Percentiles rank a stretch among this genome's conserved stretches.
Evolutionary conservation across 2,113 vertebrate genomes (phyloP).

Genomic region (Tonatia bakeri): DNA sequence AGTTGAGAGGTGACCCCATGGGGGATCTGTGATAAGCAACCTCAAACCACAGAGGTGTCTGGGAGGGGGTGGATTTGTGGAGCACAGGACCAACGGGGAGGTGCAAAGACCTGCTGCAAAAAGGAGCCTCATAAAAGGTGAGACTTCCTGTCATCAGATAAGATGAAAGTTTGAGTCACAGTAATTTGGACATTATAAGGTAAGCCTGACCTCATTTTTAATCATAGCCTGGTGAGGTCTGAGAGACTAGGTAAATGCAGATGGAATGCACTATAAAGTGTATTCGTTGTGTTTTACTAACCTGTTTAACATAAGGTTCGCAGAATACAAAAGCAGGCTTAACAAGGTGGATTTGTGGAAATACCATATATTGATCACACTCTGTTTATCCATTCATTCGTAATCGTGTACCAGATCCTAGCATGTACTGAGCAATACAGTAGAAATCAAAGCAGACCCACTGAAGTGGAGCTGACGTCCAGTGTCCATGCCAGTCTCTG

Average conservation of each 20-base stretch:
- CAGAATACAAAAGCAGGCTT: not conserved
- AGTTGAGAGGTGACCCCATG: not conserved
- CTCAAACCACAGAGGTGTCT: not conserved
- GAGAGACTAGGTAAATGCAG: not conserved
- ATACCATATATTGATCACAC: not conserved
- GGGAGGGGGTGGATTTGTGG: not conserved
- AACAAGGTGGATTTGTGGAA: not conserved
- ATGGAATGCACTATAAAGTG: constrained; percentile 16
- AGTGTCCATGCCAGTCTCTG: not conserved
- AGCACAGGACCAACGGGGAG: not conserved
- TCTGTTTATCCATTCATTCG: not conserved
- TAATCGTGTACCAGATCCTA: not conserved
- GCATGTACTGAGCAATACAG: not conserved
- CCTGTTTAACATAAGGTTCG: not conserved
- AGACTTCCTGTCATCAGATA: constrained; percentile 13
- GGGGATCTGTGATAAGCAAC: not conserved
- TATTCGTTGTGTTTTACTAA: not conserved
- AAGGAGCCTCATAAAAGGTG: constrained; percentile 42
- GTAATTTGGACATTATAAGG: constrained; percentile 19
- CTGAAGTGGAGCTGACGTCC: not conserved
- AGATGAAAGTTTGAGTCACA: constrained; percentile 14
- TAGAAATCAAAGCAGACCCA: not conserved
- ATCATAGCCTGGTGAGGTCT: constrained; percentile 2
- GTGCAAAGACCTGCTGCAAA: not conserved
- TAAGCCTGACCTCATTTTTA: constrained; percentile 60